These are phyloP conservation scores for Papio anubis DNA, from an alignment of 2,113 vertebrate genomes.

Conservation along the genomic window DNA sequence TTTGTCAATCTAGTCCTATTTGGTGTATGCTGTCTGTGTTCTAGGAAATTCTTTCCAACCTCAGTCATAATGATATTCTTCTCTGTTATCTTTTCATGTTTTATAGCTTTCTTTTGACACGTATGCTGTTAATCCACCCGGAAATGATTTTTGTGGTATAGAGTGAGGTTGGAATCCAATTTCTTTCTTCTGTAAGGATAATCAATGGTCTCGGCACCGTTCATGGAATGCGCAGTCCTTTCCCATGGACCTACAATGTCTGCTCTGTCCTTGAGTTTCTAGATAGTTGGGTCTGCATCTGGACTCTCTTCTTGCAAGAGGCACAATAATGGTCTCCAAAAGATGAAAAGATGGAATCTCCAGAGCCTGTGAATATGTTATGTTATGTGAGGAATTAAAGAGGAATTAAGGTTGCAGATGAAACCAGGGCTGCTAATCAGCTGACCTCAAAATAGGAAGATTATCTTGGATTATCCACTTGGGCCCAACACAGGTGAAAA, in stretches of 20 bases:
- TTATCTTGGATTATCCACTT: not conserved
- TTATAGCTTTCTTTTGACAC: not conserved
- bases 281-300: not conserved
- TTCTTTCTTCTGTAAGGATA: not conserved
- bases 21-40: not conserved
- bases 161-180: not conserved
- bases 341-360: not conserved
- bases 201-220: not conserved
- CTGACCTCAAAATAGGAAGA: not conserved
- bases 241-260: not conserved
- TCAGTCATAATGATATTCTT: not conserved
- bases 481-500: not conserved
- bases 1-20: not conserved
- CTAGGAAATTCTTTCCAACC: not conserved
- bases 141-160: not conserved
- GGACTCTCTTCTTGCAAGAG: not conserved
- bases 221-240: not conserved
- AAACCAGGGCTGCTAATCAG: not conserved
- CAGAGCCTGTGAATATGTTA: not conserved
- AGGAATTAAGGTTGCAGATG: not conserved
- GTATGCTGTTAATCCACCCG: not conserved
- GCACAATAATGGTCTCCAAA: not conserved
- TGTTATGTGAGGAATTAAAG: not conserved
- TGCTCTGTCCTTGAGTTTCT: not conserved
- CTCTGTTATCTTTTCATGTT: not conserved